Evolutionary conservation across 2,113 vertebrate genomes (phyloP).

Genomic region (Talpa occidentalis): DNA sequence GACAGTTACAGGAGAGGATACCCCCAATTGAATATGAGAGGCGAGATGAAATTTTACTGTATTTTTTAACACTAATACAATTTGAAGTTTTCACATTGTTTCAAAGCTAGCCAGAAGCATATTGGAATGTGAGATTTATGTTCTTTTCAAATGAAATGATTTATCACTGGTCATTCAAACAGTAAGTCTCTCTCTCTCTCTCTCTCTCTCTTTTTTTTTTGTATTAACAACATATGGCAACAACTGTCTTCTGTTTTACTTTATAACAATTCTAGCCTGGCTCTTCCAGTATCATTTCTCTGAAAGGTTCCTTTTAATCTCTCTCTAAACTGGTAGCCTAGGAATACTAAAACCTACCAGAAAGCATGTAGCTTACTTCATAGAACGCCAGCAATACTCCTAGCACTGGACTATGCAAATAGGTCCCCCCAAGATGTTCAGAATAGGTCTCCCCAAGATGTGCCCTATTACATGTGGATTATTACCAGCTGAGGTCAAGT

Average conservation of each 20-base stretch:
- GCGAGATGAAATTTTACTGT: neutral
- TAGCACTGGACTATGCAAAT: neutral
- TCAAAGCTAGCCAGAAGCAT: neutral
- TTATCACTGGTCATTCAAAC: neutral
- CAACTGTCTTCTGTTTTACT: neutral
- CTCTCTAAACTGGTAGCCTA: neutral
- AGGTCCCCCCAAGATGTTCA: no score
- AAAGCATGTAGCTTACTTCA: neutral
- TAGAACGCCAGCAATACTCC: neutral
- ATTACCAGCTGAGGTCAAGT: no score
- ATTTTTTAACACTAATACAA: neutral
- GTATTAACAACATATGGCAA: neutral
- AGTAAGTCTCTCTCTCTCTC: neutral
- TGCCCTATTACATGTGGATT: no score
- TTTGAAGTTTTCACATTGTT: neutral
- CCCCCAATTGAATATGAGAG: neutral
- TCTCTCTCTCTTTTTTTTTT: neutral
- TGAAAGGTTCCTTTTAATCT: neutral
- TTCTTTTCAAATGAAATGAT: constrained; percentile 8
- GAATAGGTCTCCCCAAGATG: no score
- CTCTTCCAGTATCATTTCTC: neutral
- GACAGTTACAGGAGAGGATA: neutral
- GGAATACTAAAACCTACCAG: neutral
- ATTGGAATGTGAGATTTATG: neutral
- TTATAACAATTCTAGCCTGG: neutral